Evolutionary conservation across 2,113 vertebrate genomes (phyloP).

Genomic region (Epinephelus moara): DNA sequence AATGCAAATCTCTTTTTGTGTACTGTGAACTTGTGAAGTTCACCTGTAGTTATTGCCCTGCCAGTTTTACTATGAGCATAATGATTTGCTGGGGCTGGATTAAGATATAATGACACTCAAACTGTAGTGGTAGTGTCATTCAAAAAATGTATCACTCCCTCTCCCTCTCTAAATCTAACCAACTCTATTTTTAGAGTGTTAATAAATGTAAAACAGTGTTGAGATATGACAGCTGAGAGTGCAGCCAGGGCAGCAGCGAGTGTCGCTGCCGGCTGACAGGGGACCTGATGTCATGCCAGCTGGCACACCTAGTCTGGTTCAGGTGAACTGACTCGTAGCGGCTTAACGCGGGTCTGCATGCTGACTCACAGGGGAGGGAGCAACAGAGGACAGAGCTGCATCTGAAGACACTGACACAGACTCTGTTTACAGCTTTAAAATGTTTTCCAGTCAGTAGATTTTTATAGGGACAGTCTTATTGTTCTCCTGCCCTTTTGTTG

Average conservation of each 20-base stretch:
- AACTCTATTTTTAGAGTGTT: not conserved
- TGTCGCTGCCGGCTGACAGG: not conserved
- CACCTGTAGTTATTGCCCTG: no score
- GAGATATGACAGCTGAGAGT: not conserved
- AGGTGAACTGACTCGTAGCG: not conserved
- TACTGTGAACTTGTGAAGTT: no score
- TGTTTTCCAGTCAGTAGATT: not conserved
- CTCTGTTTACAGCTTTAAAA: not conserved
- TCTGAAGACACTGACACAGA: not conserved
- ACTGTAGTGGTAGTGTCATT: not conserved
- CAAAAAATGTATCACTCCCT: not conserved
- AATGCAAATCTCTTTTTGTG: no score
- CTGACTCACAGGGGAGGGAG: not conserved
- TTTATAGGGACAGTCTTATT: not conserved
- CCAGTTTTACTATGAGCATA: no score
- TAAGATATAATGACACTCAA: no score
- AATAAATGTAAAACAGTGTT: no score
- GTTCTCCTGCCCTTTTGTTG: not conserved
- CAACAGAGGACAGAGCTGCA: not conserved
- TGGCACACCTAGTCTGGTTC: not conserved
- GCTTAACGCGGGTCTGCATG: not conserved
- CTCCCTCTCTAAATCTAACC: not conserved
- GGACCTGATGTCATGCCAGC: slow-evolving; percentile 2
- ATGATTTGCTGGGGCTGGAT: no score
- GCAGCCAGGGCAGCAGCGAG: not conserved